Conservation (phyloP, 2,888 invertebrate genomes). For the Stegophylla sp. region DNA sequence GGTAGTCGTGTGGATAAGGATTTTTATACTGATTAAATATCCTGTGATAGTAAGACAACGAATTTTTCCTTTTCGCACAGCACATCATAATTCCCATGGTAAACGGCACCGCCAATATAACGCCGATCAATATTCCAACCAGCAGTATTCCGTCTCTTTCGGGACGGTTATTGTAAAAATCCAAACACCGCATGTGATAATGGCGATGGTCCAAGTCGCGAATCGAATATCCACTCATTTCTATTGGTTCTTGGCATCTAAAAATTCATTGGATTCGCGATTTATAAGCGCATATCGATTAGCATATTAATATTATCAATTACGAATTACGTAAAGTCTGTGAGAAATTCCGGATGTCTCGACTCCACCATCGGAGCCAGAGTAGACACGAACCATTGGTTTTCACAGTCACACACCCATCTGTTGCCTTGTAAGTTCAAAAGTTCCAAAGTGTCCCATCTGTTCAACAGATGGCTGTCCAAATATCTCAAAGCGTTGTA, state of each 20-base stretch:
- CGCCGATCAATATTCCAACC: conserved; percentile 72
- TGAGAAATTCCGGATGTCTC: conserved; percentile 62
- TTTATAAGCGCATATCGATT: not conserved
- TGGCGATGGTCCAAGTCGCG: conserved; percentile 69
- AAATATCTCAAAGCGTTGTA: conserved; percentile 76
- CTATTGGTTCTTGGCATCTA: conserved; percentile 74
- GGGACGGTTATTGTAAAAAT: conserved; percentile 72
- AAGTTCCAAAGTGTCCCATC: conserved; percentile 75
- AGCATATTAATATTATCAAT: conserved; percentile 61
- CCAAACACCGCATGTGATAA: conserved; percentile 73
- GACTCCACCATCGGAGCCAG: conserved; percentile 68
- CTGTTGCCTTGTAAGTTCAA: conserved; percentile 77
- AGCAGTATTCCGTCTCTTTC: conserved; percentile 75
- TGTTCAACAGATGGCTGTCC: conserved; percentile 71
- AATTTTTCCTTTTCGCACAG: conserved; percentile 61
- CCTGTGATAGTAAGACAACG: conserved; percentile 41
- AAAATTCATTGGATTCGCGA: conserved; percentile 59
- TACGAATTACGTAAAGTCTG: conserved; percentile 69
- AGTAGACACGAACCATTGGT: conserved; percentile 78
- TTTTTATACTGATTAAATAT: conserved; percentile 33
- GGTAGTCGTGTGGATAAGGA: conserved; percentile 12
- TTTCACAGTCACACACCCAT: conserved; percentile 80
- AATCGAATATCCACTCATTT: conserved; percentile 71
- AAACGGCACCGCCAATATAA: conserved; percentile 74
- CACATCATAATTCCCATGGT: conserved; percentile 71